Evolutionary conservation across 2,113 vertebrate genomes (phyloP).

Genomic region (Lophius piscatorius): DNA sequence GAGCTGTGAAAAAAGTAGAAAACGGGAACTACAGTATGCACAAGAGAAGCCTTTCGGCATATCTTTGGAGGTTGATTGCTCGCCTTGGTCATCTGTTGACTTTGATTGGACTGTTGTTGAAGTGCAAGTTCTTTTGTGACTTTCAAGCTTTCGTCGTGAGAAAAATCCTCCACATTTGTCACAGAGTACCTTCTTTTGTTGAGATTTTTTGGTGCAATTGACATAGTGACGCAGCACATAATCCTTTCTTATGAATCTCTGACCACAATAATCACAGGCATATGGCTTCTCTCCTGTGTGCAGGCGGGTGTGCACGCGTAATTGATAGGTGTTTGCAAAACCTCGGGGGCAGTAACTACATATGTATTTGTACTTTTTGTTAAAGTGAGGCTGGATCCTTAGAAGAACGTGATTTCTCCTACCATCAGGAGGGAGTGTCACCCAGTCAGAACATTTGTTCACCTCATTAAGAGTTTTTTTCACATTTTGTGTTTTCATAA

Average conservation of each 20-base stretch:
- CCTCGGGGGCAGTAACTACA: conserved; percentile 75
- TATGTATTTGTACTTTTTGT: conserved; percentile 57
- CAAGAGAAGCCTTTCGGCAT: conserved; percentile 77
- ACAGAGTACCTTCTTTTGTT: conserved; percentile 52
- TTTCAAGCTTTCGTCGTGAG: conserved; percentile 30
- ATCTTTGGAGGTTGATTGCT: conserved; percentile 10
- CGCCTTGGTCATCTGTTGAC: conserved; percentile 15
- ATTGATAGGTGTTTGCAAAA: conserved; percentile 60
- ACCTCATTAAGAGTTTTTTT: conserved; percentile 25
- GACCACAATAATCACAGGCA: conserved; percentile 73
- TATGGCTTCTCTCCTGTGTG: conserved; percentile 81
- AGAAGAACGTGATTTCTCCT: conserved; percentile 55
- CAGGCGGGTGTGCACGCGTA: conserved; percentile 68
- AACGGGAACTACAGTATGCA: conserved; percentile 75
- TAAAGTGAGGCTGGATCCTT: conserved; percentile 63
- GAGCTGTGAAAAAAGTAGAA: conserved; percentile 81
- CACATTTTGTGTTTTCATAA: conserved; percentile 27
- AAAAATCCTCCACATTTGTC: conserved; percentile 73
- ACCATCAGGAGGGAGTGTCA: too few relatives aligned
- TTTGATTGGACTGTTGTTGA: conserved; percentile 11
- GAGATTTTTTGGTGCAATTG: conserved; percentile 62
- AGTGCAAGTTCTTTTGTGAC: conserved; percentile 60
- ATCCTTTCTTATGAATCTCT: conserved; percentile 78
- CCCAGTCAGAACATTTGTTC: too few relatives aligned
- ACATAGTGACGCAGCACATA: conserved; percentile 74